These are phyloP conservation scores for Steinernema feltiae DNA, from an alignment of 1,140 invertebrate genomes.

Conservation along the genomic window DNA sequence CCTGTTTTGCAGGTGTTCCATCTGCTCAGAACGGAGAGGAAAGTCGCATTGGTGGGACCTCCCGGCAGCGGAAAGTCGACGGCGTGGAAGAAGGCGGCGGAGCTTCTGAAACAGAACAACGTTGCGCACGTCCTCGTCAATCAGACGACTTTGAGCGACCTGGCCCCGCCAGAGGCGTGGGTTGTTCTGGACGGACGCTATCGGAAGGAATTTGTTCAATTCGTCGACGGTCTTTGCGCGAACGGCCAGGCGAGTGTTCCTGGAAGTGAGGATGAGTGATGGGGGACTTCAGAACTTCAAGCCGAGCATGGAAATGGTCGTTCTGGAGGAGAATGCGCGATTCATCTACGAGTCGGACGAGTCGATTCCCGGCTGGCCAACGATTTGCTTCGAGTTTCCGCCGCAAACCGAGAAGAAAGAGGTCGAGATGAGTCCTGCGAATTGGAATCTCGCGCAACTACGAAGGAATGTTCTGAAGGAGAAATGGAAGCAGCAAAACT, in stretches of 20 bases:
- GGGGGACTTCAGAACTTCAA: not conserved
- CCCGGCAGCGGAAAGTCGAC: not conserved
- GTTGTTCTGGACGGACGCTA: not conserved
- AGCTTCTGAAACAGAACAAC: not conserved
- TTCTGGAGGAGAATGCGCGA: not conserved
- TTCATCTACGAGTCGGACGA: not conserved
- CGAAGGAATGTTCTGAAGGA: not conserved
- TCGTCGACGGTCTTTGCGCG: not conserved
- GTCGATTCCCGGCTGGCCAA: not conserved
- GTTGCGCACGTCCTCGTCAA: not conserved
- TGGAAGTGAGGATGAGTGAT: not conserved
- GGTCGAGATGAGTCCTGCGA: not conserved
- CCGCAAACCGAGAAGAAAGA: not conserved
- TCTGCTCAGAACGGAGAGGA: not conserved
- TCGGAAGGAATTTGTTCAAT: not conserved
- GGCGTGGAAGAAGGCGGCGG: not conserved
- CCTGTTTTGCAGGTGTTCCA: not conserved
- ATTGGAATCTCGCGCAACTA: not conserved
- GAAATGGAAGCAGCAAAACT: not conserved
- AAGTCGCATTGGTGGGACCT: not conserved
- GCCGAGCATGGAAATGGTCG: slow-evolving; percentile 4
- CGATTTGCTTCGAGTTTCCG: not conserved
- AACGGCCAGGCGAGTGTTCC: not conserved
- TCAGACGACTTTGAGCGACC: not conserved
- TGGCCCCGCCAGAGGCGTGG: not conserved